Evolutionary conservation across 2,113 vertebrate species (phyloP), one percentile per base, ranked within the genome.

Genomic region (Ceyx margarethae): DNA sequence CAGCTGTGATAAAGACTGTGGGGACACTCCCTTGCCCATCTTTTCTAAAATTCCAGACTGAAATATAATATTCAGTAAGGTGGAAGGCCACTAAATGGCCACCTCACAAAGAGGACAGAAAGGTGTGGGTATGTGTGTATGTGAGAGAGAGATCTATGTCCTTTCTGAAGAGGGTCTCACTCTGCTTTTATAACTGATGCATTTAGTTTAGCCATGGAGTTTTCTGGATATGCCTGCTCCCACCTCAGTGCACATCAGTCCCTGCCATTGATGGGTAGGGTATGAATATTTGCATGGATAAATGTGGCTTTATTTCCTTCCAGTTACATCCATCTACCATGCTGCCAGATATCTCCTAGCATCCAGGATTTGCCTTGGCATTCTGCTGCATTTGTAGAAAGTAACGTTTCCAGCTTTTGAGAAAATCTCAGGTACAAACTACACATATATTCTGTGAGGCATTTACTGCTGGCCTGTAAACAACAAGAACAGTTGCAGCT

Each of bases 391-490:
- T 69, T 79, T 79, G 6, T 51, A 46, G 42, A n/a, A 48, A 73
- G 3, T 13, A 72, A 74, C 2, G 1, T 69, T 79, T 75, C 42
- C 65, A 68, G 21, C 26, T 88, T 88, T 81, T 79, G 50, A 79
- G 62, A 89, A 84, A 67, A 81, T 50, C 43, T 75, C 46, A 88
- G 16, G 45, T 76, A 28, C 22, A 42, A 62, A 25, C 8, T 68
- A 4, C 72, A n/a, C 19, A 42, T 40, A 45, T 18, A 26, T 40
- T 53, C 40, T 35, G 35, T 42, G 35, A 86, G 69, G 29, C 9
- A 37, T 65, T 91, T 78, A 15, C 33, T 84, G 57, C 40, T 94
- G 74, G 20, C 22, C 37, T 88, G 72, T 89, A 48, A 89, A 43
- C 53, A 93, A 43, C 28, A 62, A 26, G 40, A 77, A 57, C 40